Evolutionary conservation across 2,113 vertebrate species (phyloP).

Genomic region (Zingel zingel): DNA sequence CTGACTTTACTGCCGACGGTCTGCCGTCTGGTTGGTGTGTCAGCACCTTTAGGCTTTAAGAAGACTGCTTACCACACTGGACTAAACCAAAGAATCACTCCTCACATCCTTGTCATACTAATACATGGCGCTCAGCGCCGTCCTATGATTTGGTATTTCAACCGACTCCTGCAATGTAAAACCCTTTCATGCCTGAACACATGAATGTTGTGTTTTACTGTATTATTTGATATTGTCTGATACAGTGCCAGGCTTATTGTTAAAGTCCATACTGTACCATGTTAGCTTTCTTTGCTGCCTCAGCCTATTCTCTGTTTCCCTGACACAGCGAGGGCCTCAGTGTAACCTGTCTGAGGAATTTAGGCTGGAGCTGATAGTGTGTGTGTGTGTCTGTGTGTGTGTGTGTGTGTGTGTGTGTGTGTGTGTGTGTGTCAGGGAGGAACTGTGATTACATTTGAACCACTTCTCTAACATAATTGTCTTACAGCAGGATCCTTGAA

Average conservation of each 20-base stretch:
- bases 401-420: not conserved
- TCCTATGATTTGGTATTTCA: not conserved
- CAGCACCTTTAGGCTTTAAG: too few relatives aligned
- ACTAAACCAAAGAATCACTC: not conserved
- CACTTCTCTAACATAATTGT: conserved; percentile 56
- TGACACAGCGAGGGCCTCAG: conserved; percentile 28
- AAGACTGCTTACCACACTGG: not conserved
- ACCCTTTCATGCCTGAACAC: not conserved
- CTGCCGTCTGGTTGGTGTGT: too few relatives aligned
- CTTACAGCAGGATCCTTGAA: not conserved
- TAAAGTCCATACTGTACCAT: not conserved
- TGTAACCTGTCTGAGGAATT: conserved; percentile 60
- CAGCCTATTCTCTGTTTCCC: conserved; percentile 16
- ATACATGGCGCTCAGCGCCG: not conserved
- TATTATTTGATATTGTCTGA: not conserved
- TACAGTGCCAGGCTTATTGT: not conserved
- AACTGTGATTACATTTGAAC: conserved; percentile 64
- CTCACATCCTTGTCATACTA: too few relatives aligned
- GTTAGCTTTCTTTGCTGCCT: conserved; percentile 8
- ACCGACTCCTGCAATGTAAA: not conserved
- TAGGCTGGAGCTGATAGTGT: conserved; percentile 6
- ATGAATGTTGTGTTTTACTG: not conserved
- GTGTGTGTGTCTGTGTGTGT: conserved; percentile 10
- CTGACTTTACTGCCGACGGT: too few relatives aligned
- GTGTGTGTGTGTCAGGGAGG: conserved; percentile 1